Base-by-base conservation (phyloP, 2,888 invertebrate genomes). In the Meteorus colon region DNA sequence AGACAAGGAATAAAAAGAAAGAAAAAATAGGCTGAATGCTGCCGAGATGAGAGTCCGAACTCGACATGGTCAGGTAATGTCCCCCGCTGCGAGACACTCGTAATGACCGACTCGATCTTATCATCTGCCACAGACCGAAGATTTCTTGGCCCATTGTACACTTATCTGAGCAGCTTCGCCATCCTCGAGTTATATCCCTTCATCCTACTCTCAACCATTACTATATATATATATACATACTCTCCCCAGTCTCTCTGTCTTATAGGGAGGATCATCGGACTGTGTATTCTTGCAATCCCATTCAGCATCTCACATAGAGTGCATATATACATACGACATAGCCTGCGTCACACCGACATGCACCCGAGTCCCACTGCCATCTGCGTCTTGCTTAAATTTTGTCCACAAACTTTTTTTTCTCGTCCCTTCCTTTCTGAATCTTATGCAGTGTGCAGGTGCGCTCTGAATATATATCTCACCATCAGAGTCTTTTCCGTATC, bases 61-160 rank as follows among this genome's bases (percentile, higher is more conserved):
- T 83, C 85, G 82, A 85, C 86, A 86, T 86, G 86, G 86, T 85
- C 85, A 83, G 81, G 83, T 83, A 80, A 78, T 84, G 84, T 85
- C 84, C 83, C 86, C 85, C 81, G 85, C 86, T 86, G 86, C 76
- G 86, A 86, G 86, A 86, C 85, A 85, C 84, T 85, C 85, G 86
- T 86, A 86, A 86, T 86, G 86, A 86, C 86, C 86, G 83, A 81
- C 82, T 84, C 84, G 86, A 86, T 86, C 86, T 86, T 86, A 86
- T 86, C 86, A 85, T 81, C 80, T 24, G 78, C 79, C 78, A 78
- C 77, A 77, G 74, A 68, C 73, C 78, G 79, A 77, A n/a, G 79
- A 80, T 79, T 82, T 82, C 82, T 82, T 82, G 80, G 82, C 55
- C 84, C 84, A 86, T 85, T 86, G 86, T 86, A 82, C 84, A 82